A percentile compares a stretch with the other conserved stretches of the same genome.
Conservation (phyloP, 2,797 vertebrate genomes). For the Rhodeus uyekii region DNA sequence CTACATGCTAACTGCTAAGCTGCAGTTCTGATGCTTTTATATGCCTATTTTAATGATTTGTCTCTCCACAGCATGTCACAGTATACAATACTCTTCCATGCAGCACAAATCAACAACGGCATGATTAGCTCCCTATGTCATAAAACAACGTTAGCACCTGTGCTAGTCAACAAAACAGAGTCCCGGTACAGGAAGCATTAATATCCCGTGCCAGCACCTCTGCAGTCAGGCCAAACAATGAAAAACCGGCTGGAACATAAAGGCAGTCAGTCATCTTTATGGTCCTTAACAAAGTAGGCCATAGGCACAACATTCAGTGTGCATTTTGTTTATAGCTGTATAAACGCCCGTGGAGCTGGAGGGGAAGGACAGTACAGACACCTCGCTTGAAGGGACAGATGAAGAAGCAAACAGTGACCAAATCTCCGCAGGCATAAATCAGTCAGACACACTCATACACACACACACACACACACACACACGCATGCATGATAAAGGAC, state of each 20-base stretch:
- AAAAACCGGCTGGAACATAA: conserved; percentile 22
- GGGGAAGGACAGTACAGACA: conserved; percentile 25
- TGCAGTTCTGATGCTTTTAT: not conserved
- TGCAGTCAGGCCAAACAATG: conserved; percentile 11
- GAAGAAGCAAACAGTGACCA: conserved; percentile 27
- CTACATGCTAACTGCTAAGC: not conserved
- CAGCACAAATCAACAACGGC: not conserved
- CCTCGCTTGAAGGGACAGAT: conserved; percentile 2
- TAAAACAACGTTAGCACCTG: conserved; percentile 15
- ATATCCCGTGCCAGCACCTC: not conserved
- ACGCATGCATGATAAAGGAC: not conserved
- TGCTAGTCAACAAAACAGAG: conserved; percentile 9
- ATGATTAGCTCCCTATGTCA: conserved; percentile 20
- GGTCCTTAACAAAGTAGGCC: conserved; percentile 40
- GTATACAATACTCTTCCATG: not conserved
- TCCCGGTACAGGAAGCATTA: conserved; percentile 2
- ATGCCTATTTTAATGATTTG: not conserved
- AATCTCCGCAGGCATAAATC: conserved; percentile 1
- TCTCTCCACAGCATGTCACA: not conserved
- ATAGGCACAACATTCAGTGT: conserved; percentile 34
- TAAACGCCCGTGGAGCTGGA: conserved; percentile 11
- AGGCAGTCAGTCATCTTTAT: conserved; percentile 40
- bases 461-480: not conserved
- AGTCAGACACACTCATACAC: not conserved
- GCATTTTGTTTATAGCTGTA: conserved; percentile 42